Conservation (phyloP, 2,888 invertebrate species). For the Callosobruchus maculatus region DNA sequence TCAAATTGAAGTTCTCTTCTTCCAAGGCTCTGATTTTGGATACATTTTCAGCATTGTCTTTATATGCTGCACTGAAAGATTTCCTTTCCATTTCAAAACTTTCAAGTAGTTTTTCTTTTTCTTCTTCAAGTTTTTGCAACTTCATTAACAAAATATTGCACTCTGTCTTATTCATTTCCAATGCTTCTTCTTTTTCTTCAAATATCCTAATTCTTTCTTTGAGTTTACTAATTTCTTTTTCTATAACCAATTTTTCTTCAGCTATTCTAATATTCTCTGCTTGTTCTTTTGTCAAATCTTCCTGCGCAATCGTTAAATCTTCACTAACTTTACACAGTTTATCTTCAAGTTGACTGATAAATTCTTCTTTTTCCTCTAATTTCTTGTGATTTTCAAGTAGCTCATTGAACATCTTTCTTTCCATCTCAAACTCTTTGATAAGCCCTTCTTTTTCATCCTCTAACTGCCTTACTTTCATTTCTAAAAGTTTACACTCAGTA, state of each 20-base stretch:
- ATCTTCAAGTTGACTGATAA: conserved; percentile 19
- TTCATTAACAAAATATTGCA: conserved; percentile 25
- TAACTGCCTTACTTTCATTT: conserved; percentile 23
- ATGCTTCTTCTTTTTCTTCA: conserved; percentile 22
- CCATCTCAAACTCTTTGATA: conserved; percentile 22
- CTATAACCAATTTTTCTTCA: conserved; percentile 19
- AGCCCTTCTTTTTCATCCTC: conserved; percentile 22
- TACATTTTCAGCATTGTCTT: conserved; percentile 9
- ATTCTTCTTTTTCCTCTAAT: conserved; percentile 19
- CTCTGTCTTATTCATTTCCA: conserved; percentile 22
- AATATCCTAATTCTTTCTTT: conserved; percentile 18
- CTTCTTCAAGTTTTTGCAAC: conserved; percentile 26
- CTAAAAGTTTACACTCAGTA: conserved; percentile 22
- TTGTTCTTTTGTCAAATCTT: conserved; percentile 13
- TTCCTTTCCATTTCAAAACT: conserved; percentile 25
- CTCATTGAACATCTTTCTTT: conserved; percentile 25
- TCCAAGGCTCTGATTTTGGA: conserved; percentile 12
- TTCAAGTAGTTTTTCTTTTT: conserved; percentile 21
- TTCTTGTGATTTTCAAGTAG: conserved; percentile 19
- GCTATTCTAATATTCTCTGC: conserved; percentile 6
- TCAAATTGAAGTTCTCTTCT: conserved; percentile 15
- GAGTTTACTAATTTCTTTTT: conserved; percentile 19
- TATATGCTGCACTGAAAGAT: conserved; percentile 13
- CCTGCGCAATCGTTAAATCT: conserved; percentile 7
- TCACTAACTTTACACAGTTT: conserved; percentile 6